Base-by-base conservation (phyloP, 2,888 invertebrate genomes). In the Callyntrura sp. region DNA sequence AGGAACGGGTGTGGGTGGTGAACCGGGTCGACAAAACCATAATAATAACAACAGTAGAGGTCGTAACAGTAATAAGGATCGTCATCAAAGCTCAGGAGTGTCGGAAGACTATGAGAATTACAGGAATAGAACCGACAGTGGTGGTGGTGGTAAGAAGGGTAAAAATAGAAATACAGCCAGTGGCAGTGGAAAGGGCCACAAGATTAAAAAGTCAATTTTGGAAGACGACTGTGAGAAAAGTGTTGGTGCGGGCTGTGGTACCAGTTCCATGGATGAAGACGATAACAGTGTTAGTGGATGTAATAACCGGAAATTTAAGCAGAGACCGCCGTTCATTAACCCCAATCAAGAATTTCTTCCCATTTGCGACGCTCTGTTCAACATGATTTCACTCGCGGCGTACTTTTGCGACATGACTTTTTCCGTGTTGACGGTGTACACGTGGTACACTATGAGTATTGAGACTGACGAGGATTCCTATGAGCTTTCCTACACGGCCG, bases 371-470 rank as follows among this genome's bases (percentile, higher is more conserved):
- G 97, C 98, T 92, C 95, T 98, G 76, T 98, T 98, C 95, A 98
- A 98, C 95, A 97, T 98, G 94, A 97, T 98, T 93, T 98, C 98
- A 76, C 95, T 98, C 93, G 97, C 97, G 88, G 97, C 97, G 28
- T 98, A 98, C 94, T 98, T 98, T 95, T 98, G 98, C 95, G 98
- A 98, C 95, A 96, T 98, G 91, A 97, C 98, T 8, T 98, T 98
- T 94, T 98, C 98, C 95, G 96, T 98, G 90, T 96, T 98, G 88
- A 97, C 97, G 95, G 96, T 97, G 70, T 98, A 98, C 94, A 97
- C 98, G 28, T 95, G 98, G 45, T 96, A 97, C 92, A 96, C 97
- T 95, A 96, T 87, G 96, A 96, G 82, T 35, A 65, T 76, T 0
- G 88, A 91, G 82, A 82, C 82, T 76, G 88, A 91, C 17, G 85